These are phyloP conservation scores for Oncopeltus fasciatus DNA, from an alignment of 1,140 invertebrate species.

Conservation along the genomic window DNA sequence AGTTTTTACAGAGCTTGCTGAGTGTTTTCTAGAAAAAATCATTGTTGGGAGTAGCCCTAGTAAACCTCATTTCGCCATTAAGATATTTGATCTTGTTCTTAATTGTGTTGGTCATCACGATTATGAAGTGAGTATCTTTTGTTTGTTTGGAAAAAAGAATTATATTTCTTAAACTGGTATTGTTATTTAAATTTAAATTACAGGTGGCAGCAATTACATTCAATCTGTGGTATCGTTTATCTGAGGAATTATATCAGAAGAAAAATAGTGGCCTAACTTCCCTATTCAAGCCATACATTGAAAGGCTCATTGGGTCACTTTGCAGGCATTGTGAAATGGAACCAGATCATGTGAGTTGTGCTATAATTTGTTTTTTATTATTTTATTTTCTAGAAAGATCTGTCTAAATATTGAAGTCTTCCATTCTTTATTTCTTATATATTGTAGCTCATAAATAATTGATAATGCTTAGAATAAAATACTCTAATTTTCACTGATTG, in stretches of 20 bases:
- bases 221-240: constrained; percentile 89
- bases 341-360: constrained; percentile 59
- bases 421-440: too few relatives aligned
- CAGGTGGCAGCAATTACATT: constrained; percentile 94
- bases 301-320: constrained; percentile 68
- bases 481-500: too few relatives aligned
- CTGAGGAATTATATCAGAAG: constrained; percentile 82
- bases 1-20: constrained; percentile 85
- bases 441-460: too few relatives aligned
- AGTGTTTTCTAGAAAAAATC: constrained; percentile 77
- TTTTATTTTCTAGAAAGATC: too few relatives aligned
- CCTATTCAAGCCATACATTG: constrained; percentile 78
- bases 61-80: constrained; percentile 60
- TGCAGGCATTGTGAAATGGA: constrained; percentile 83
- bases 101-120: constrained; percentile 92
- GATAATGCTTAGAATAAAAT: too few relatives aligned
- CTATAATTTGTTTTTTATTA: constrained; percentile 13
- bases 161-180: background rate
- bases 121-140: constrained; percentile 55
- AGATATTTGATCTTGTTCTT: constrained; percentile 75
- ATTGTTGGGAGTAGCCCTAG: constrained; percentile 38
- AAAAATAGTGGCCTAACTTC: constrained; percentile 63
- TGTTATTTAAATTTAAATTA: constrained; percentile 19
- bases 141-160: background rate
- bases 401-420: too few relatives aligned